These are phyloP conservation scores for Sternarchorhynchus goeldii DNA, from an alignment of 2,797 vertebrate genomes.

Conservation along the genomic window DNA sequence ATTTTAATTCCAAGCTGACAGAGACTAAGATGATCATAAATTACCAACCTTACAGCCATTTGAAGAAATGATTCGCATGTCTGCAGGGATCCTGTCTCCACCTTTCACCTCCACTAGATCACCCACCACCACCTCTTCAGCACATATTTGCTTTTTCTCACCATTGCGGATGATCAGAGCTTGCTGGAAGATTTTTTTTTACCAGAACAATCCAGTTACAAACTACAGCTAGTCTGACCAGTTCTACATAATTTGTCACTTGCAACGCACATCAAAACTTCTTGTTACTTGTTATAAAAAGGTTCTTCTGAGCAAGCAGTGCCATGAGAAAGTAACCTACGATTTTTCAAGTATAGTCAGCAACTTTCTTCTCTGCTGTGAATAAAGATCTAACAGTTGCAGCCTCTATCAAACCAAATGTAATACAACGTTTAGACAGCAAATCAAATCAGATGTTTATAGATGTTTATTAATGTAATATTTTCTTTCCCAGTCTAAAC, in stretches of 20 bases:
- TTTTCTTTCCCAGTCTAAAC: no score
- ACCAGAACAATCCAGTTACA: background rate
- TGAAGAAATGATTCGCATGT: slow-evolving; percentile 82
- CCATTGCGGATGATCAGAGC: slow-evolving; percentile 84
- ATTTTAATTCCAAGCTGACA: background rate
- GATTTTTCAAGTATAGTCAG: no score
- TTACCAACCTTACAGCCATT: slow-evolving; percentile 83
- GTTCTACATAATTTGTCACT: background rate
- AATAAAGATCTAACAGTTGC: no score
- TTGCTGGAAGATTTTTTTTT: slow-evolving; percentile 70
- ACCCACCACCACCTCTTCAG: slow-evolving; percentile 80
- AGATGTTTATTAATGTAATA: no score
- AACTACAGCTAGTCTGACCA: background rate
- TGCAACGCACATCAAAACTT: background rate
- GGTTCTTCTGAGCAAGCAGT: background rate
- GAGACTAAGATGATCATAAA: background rate
- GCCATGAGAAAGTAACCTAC: no score
- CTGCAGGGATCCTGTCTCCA: slow-evolving; percentile 84
- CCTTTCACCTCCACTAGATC: slow-evolving; percentile 87
- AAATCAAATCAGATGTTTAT: no score
- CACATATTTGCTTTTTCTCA: slow-evolving; percentile 83
- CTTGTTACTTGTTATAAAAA: background rate
- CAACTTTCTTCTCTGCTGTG: no score
- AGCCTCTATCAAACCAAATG: no score
- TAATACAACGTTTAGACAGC: no score